phyloP scores from a whole-genome alignment of 37 sponge, comb jelly and placozoan species.

The Oscarella lobularis region DNA sequence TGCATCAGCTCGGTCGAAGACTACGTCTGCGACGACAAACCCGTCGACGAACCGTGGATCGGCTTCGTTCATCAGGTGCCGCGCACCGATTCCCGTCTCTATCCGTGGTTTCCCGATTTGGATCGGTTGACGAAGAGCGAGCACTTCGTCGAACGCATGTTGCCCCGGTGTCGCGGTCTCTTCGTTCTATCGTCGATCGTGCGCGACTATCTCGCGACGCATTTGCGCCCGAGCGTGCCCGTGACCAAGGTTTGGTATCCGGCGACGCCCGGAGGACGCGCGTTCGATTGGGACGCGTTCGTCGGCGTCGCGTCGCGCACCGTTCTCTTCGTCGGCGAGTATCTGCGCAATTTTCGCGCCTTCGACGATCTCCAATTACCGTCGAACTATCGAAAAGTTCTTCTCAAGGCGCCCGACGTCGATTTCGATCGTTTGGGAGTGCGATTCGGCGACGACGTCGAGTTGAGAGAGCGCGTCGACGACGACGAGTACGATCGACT shows the following conservation, averaged over 20 bases:
- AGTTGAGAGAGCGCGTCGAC: conserved; percentile 16
- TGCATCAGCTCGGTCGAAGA: conserved; percentile 30
- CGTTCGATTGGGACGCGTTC: conserved; percentile 22
- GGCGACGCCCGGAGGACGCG: conserved; percentile 8
- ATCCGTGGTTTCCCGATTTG: conserved; percentile 21
- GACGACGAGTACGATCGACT: conserved; percentile 38
- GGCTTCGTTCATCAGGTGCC: conserved; percentile 48
- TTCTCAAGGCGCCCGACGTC: conserved; percentile 30
- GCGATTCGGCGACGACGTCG: neutral
- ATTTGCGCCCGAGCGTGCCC: conserved; percentile 9
- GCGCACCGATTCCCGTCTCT: conserved; percentile 10
- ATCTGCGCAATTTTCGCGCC: conserved; percentile 22
- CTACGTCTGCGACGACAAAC: neutral
- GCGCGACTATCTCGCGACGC: conserved; percentile 19
- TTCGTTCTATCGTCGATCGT: conserved; percentile 19
- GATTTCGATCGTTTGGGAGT: conserved; percentile 18
- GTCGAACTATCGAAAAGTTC: conserved; percentile 9
- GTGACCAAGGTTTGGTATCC: conserved; percentile 23
- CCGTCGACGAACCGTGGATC: conserved; percentile 25
- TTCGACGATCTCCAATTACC: conserved; percentile 29
- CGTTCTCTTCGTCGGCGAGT: conserved; percentile 34
- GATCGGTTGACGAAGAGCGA: conserved; percentile 17
- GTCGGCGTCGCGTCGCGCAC: conserved; percentile 26
- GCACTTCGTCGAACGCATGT: conserved; percentile 10
- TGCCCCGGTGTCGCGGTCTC: conserved; percentile 26